These are phyloP conservation scores for Opisthocomus hoazin DNA, from an alignment of 2,113 vertebrate genomes.

Conservation along the genomic window DNA sequence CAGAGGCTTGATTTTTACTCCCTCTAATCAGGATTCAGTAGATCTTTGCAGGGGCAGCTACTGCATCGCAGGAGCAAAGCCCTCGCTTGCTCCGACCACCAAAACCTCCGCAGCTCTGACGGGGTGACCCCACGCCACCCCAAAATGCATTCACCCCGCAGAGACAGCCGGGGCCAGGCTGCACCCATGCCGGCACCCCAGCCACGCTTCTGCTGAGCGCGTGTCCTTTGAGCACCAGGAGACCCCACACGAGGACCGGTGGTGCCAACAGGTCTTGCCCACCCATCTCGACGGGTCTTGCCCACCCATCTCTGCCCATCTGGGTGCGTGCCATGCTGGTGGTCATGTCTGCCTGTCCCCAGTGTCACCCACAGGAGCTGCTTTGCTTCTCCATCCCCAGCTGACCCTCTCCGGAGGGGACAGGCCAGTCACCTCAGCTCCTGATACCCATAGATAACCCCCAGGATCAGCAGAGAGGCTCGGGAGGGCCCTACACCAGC, in stretches of 20 bases:
- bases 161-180: too few relatives aligned
- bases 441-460: rapidly evolving
- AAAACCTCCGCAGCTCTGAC: neutral
- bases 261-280: neutral
- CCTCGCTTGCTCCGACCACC: neutral
- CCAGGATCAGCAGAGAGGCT: neutral
- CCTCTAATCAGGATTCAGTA: neutral
- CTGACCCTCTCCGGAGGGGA: neutral
- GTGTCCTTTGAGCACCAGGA: neutral
- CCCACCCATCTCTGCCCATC: neutral
- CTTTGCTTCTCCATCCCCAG: neutral
- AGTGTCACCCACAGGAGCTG: neutral
- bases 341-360: neutral
- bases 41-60: neutral
- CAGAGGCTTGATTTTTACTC: neutral
- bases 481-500: neutral
- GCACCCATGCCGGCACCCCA: neutral
- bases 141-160: neutral
- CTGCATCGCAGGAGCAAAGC: rapidly evolving
- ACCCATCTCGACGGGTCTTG: neutral
- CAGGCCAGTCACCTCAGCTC: neutral
- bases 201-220: neutral
- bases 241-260: rapidly evolving
- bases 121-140: neutral
- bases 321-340: rapidly evolving